These are phyloP conservation scores for Pristionchus arcanus DNA, from an alignment of 2,888 invertebrate species.

Conservation along the genomic window DNA sequence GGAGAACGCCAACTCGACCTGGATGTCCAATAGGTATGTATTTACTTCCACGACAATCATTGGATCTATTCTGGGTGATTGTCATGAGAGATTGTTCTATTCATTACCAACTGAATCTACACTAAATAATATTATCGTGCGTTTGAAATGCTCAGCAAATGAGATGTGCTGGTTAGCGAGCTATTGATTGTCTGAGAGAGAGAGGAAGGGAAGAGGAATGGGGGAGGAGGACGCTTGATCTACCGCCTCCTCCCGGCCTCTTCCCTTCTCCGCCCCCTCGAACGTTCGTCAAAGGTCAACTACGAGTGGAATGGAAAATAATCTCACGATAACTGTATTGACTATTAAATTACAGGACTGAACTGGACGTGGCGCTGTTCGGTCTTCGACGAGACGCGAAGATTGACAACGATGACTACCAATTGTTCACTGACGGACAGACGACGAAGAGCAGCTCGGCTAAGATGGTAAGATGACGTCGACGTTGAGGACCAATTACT, in stretches of 20 bases:
- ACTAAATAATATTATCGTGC: too few relatives aligned
- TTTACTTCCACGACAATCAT: background rate
- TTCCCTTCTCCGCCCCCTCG: too few relatives aligned
- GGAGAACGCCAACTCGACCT: conserved; percentile 85
- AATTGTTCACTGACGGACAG: conserved; percentile 65
- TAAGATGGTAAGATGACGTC: conserved; percentile 64
- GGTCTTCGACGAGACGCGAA: conserved; percentile 59
- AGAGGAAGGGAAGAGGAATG: too few relatives aligned
- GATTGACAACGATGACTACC: conserved; percentile 79
- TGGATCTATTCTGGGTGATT: too few relatives aligned
- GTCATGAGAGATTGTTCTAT: background rate
- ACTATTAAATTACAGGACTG: conserved; percentile 87
- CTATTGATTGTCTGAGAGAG: too few relatives aligned
- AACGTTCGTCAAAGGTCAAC: too few relatives aligned
- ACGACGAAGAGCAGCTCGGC: conserved; percentile 59
- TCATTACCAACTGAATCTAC: too few relatives aligned
- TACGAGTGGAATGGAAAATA: background rate
- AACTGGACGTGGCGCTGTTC: conserved; percentile 88
- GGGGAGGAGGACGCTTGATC: too few relatives aligned
- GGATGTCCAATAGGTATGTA: conserved; percentile 89
- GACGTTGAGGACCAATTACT: background rate
- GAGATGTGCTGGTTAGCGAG: too few relatives aligned
- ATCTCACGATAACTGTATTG: too few relatives aligned
- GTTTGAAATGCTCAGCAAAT: too few relatives aligned
- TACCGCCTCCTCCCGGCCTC: too few relatives aligned